Evolutionary conservation across 30 jellyfish, hydroid and myxozoan species (phyloP).

Genomic region (Turritopsis rubra): DNA sequence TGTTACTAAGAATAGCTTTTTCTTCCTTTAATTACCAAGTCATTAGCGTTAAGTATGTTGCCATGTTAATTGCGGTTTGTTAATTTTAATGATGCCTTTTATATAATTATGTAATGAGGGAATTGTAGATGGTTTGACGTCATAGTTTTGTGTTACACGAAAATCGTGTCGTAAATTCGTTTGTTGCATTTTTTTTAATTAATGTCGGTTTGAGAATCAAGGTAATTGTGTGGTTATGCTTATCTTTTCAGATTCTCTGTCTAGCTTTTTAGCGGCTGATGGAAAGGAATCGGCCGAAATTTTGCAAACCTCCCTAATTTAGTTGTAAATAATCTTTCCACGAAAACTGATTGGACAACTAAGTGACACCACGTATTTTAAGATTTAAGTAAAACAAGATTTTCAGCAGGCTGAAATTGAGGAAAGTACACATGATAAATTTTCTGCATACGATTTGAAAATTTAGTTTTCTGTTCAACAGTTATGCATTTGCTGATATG

Average conservation of each 20-base stretch:
- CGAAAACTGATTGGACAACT: not conserved
- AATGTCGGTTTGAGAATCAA: not conserved
- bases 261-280: not conserved
- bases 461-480: too few relatives aligned
- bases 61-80: not conserved
- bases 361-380: not conserved
- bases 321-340: not conserved
- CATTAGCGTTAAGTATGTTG: not conserved
- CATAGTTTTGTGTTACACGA: not conserved
- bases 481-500: too few relatives aligned
- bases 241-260: not conserved
- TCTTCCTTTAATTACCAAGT: not conserved
- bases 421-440: too few relatives aligned
- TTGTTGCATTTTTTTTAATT: not conserved
- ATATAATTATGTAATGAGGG: not conserved
- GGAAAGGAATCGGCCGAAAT: not conserved
- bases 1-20: not conserved
- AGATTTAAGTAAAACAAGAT: too few relatives aligned
- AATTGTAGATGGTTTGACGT: not conserved
- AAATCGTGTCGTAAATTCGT: not conserved
- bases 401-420: too few relatives aligned
- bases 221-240: not conserved
- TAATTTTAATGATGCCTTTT: not conserved
- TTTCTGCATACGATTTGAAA: too few relatives aligned
- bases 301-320: not conserved